phyloP scores from a whole-genome alignment of 2,797 vertebrate genomes.

The Sternotherus odoratus region DNA sequence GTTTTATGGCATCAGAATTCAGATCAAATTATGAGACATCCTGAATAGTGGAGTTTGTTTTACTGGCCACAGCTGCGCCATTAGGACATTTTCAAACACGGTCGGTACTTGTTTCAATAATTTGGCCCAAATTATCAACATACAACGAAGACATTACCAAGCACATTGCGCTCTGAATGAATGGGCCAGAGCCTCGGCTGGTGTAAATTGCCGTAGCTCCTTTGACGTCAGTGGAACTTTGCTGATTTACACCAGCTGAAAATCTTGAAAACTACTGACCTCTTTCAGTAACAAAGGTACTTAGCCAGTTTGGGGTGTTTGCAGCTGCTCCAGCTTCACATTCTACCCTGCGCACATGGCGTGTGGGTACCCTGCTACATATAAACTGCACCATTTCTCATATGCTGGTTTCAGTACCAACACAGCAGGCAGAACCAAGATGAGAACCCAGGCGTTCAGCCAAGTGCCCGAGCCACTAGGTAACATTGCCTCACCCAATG shows the following conservation, averaged over 20 bases:
- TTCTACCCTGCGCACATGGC: background rate
- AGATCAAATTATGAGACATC: fast-evolving
- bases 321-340: background rate
- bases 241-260: background rate
- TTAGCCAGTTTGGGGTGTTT: background rate
- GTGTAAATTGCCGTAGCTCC: background rate
- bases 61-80: background rate
- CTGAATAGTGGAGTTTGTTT: background rate
- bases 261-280: background rate
- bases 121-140: background rate
- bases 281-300: background rate
- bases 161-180: background rate
- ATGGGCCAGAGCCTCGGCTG: fast-evolving
- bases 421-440: background rate
- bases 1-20: background rate
- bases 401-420: background rate
- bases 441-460: background rate
- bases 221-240: background rate
- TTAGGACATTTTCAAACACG: background rate
- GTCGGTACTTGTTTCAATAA: background rate
- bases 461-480: background rate
- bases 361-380: background rate
- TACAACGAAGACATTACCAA: background rate
- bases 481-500: background rate
- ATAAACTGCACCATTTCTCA: background rate